Percentiles rank a stretch among this genome's conserved stretches.
Evolutionary conservation across 2,888 invertebrate species (phyloP).

Genomic region (Lasioglossum lativentre): DNA sequence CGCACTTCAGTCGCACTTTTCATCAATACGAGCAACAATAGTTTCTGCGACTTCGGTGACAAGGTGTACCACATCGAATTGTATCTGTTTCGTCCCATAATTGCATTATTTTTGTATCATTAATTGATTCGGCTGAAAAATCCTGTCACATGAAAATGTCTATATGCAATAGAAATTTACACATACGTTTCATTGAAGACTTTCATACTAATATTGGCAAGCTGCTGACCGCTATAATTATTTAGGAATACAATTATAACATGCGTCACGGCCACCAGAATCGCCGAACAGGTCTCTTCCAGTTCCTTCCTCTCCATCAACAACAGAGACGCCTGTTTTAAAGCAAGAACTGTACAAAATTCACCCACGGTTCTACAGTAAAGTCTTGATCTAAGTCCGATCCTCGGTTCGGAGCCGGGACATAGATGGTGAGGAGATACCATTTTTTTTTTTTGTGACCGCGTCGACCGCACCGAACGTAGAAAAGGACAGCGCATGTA

Average conservation of each 20-base stretch:
- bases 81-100: constrained; percentile 35
- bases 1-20: background rate
- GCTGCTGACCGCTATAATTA: background rate
- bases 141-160: background rate
- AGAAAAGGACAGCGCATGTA: too few relatives aligned
- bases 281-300: background rate
- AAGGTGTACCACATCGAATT: constrained; percentile 37
- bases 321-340: background rate
- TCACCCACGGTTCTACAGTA: too few relatives aligned
- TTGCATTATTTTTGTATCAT: background rate
- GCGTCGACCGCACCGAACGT: too few relatives aligned
- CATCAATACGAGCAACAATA: constrained; percentile 4
- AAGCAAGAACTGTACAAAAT: background rate
- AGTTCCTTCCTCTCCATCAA: background rate
- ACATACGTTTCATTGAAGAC: background rate
- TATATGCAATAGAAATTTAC: background rate
- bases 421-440: too few relatives aligned
- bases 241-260: background rate
- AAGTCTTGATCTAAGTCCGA: too few relatives aligned
- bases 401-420: too few relatives aligned
- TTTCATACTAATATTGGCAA: background rate
- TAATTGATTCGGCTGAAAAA: too few relatives aligned
- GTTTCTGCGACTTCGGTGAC: constrained; percentile 33
- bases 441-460: too few relatives aligned
- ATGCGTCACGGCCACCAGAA: background rate